Evolutionary conservation across 1,140 invertebrate species (phyloP), one percentile per base, ranked within the genome.

Genomic region (Plodia interpunctella): DNA sequence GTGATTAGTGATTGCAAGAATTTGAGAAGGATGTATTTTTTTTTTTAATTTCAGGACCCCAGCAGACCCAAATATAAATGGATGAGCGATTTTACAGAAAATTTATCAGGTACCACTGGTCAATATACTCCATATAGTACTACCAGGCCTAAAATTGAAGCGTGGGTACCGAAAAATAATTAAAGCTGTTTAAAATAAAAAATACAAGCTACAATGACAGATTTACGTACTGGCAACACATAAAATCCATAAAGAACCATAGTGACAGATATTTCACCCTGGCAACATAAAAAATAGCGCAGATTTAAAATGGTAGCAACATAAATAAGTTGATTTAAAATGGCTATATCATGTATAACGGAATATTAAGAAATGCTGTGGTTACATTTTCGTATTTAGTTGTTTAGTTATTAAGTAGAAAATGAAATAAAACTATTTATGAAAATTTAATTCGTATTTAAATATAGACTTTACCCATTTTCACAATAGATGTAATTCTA

Each of bases 61-160:
- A 83, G 82, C 57, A 90, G 95, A 53, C 94, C 94, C 1, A 94
- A 95, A 63, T 93, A 98, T 79, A 93, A 94, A 72, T 99, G 98
- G 98, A 94, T 98, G 92, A 68, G 88, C 3, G 93, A 96, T 59
- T 96, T 97, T 81, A 93, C 91, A 21, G 94, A 95, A 76, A 99
- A 99, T 87, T 58, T 94, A 19, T 94, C 95, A 13, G 97, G 97
- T 25, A 97, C 96, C 0, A 86, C 91, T 5, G 90, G 92, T 1
- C 92, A 94, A 60, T 99, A 98, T 78, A 94, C 96, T 65, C 98
- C 98, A 0, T 99, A 98, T 86, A 94, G 92, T 59, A 99, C 98
- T 9, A 96, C 95, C 15, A 87, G 81, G 53, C 93, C 95, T 1
- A 98, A 98, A 90, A 93, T 98, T 32, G 90, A 97, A 84, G 78